phyloP scores from a whole-genome alignment of 2,113 vertebrate genomes.

The Melanostigma gelatinosum region DNA sequence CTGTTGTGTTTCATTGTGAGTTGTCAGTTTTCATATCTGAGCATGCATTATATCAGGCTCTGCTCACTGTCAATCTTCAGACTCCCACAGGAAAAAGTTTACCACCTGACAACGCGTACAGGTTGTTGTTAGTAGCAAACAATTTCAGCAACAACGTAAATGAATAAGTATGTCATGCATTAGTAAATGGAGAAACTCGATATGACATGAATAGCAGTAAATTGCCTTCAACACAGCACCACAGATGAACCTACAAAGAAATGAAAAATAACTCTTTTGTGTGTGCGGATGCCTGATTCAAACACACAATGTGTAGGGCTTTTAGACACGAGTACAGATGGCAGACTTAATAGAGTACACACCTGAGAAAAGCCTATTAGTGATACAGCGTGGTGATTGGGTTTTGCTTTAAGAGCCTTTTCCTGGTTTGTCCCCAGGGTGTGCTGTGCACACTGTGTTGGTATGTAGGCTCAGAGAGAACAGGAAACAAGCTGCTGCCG shows the following conservation, averaged over 20 bases:
- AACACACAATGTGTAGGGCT: constrained; percentile 13
- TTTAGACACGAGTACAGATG: constrained; percentile 72
- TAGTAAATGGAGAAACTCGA: background rate
- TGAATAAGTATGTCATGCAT: background rate
- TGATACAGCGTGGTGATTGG: constrained; percentile 63
- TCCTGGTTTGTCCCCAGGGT: constrained; percentile 64
- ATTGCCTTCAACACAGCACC: background rate
- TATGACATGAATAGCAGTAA: background rate
- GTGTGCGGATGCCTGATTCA: constrained; percentile 23
- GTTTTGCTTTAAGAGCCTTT: constrained; percentile 70
- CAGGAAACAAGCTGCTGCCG: constrained; percentile 71
- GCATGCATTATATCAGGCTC: constrained; percentile 29
- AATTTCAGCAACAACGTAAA: background rate
- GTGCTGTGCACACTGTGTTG: constrained; percentile 51
- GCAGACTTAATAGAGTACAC: constrained; percentile 54
- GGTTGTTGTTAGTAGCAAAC: background rate
- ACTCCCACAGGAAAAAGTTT: constrained; percentile 18
- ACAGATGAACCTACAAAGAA: background rate
- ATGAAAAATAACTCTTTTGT: background rate
- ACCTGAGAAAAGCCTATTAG: constrained; percentile 73
- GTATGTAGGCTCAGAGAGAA: constrained; percentile 63
- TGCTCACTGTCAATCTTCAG: constrained; percentile 39
- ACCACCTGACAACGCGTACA: background rate
- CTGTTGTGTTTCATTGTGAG: constrained; percentile 29
- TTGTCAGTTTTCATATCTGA: constrained; percentile 23